A percentile compares a stretch with the other conserved stretches of the same genome.
phyloP scores from a whole-genome alignment of 2,888 invertebrate genomes.

The Stegana nigrithorax region DNA sequence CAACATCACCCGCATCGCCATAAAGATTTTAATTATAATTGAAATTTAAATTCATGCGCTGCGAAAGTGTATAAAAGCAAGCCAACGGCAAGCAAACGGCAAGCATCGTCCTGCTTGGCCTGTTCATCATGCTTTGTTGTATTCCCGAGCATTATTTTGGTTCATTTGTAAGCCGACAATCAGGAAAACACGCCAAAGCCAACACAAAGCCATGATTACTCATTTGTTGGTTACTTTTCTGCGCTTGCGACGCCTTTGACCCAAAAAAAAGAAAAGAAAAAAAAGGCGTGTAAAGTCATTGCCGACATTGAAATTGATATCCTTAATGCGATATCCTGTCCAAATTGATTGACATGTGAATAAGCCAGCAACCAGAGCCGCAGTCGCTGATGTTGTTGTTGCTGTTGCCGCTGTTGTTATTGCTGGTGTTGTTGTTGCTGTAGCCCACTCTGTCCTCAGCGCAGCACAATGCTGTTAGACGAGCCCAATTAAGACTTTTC shows the following conservation, averaged over 20 bases:
- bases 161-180: background rate
- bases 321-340: constrained; percentile 22
- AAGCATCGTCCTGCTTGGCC: too few relatives aligned
- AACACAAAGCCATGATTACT: background rate
- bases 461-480: constrained; percentile 36
- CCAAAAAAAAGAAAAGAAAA: too few relatives aligned
- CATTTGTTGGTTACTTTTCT: background rate
- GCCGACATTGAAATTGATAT: constrained; percentile 41
- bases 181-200: background rate
- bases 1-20: too few relatives aligned
- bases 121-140: background rate
- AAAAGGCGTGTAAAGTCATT: too few relatives aligned
- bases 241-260: background rate
- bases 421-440: background rate
- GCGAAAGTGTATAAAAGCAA: background rate
- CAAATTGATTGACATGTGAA: constrained; percentile 57
- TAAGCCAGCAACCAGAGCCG: constrained; percentile 47
- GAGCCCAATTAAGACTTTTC: constrained; percentile 57
- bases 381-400: too few relatives aligned
- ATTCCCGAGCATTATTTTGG: background rate
- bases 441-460: background rate
- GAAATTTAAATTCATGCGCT: background rate
- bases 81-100: too few relatives aligned
- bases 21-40: constrained; percentile 16
- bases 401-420: too few relatives aligned